Percentiles rank a stretch among this genome's conserved stretches.
These are phyloP conservation scores for Entomobrya proxima DNA, from an alignment of 2,888 invertebrate species.

Conservation along the genomic window DNA sequence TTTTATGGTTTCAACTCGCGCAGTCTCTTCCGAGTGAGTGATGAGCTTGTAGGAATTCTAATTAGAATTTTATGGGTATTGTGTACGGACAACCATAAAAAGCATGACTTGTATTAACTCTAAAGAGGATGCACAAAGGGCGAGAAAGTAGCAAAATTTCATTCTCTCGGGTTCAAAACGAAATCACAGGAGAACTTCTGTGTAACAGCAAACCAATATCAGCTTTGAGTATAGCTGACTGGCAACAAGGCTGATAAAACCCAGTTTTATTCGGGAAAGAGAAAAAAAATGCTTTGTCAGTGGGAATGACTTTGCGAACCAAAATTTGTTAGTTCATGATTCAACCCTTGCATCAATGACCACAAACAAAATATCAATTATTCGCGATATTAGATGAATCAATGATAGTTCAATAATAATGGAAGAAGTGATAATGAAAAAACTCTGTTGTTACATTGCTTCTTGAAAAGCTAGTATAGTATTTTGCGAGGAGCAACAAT, in stretches of 20 bases:
- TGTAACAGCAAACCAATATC: no score
- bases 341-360: neutral
- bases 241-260: no score
- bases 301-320: no score
- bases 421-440: constrained; percentile 23
- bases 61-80: constrained; percentile 62
- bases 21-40: constrained; percentile 54
- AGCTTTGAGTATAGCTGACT: no score
- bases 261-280: no score
- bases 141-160: constrained; percentile 42
- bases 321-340: no score
- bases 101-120: neutral
- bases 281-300: no score
- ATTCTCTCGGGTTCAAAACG: neutral
- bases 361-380: constrained; percentile 42
- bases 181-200: neutral
- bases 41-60: constrained; percentile 67
- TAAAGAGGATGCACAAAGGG: neutral
- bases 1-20: constrained; percentile 60
- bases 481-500: neutral
- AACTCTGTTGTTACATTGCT: neutral
- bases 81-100: constrained; percentile 34
- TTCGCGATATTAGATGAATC: neutral
- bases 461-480: neutral
- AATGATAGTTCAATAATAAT: constrained; percentile 7